Base-by-base conservation (phyloP, 2,113 vertebrate genomes). In the Tor tambroides region DNA sequence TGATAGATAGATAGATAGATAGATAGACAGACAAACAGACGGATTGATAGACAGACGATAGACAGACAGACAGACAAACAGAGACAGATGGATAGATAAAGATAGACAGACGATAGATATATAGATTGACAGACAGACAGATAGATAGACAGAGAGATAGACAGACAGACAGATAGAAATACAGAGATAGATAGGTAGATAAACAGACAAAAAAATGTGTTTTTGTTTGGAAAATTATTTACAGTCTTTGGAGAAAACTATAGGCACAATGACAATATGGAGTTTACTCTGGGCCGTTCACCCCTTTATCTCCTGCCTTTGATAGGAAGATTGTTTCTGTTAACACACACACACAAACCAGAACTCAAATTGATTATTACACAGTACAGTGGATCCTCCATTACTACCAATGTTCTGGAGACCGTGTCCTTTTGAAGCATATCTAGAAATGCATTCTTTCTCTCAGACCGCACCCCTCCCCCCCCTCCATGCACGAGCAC, bases 311-410 rank as follows among this genome's bases (percentile, higher is more conserved):
- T 80, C 30, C 26, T 78, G 21, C 82, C 63, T 76, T 86, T 85
- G 80, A 83, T 69, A 87, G 79, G 83, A 54, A 90, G 86, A 87
- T 89, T 32, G 35, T 80, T 80, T 89, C 83, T 51, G 21, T 79
- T 80, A 65, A 86, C 87, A 87, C 43, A 72, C 83, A 88, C 86
- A 87, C 80, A 88, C 85, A 89, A 21, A 82, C 28, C 14, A n/a
- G 71, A 83, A 83, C 80, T 90, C 78, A 89, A 90, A 89, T 86
- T 84, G 91, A 91, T 89, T 87, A 90, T 90, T 91, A 90, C 88
- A 91, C 84, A 90, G 86, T 88, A 85, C 83, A 87, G 85, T 86
- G 81, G 88, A 84, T 89, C 79, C 77, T 89, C 80, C 85, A 90
- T 88, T 87, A 88, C 87, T 84, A 88, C 54, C 84, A 86, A 84